Evolutionary conservation across 1,140 invertebrate species (phyloP).

Genomic region (Alviniconcha marisindica): DNA sequence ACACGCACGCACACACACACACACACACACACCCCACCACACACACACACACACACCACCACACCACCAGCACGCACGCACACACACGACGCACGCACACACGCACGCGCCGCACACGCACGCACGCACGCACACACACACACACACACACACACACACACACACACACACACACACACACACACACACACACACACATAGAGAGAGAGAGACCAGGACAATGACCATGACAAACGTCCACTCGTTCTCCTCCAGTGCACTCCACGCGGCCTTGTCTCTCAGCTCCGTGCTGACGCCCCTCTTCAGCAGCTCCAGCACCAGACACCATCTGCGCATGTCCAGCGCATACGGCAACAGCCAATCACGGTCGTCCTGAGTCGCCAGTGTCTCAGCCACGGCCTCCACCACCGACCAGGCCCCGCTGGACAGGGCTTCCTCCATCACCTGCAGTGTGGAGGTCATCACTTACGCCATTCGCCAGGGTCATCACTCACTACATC

Average conservation of each 20-base stretch:
- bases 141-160: background rate
- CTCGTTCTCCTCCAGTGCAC: background rate
- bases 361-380: background rate
- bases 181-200: constrained; percentile 7
- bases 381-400: background rate
- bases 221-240: background rate
- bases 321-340: background rate
- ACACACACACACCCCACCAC: background rate
- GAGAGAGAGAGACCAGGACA: too few relatives aligned
- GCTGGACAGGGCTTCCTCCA: background rate
- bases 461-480: background rate
- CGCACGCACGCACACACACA: background rate
- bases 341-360: background rate
- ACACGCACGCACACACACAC: background rate
- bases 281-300: background rate
- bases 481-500: background rate
- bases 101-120: background rate
- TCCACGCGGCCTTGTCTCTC: background rate
- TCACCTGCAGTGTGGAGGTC: too few relatives aligned
- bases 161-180: background rate
- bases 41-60: too few relatives aligned
- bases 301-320: background rate
- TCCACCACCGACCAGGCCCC: background rate
- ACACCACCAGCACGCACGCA: background rate
- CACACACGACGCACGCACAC: too few relatives aligned